Percentiles rank a stretch among this genome's conserved stretches.
Conservation (phyloP, 2,113 vertebrate species). For the Tachysurus vachellii region DNA sequence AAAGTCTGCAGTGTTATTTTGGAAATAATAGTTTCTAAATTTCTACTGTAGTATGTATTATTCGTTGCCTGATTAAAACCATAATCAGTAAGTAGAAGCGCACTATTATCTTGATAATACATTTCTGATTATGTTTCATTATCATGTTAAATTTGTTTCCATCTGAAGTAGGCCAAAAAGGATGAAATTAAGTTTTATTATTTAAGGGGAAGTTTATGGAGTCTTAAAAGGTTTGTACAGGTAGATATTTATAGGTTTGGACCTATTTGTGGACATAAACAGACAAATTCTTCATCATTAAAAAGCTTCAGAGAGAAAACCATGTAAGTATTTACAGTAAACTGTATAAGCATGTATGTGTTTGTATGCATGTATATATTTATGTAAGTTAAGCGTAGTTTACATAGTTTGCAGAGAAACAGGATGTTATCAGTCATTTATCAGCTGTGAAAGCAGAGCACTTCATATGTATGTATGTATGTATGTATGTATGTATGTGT, state of each 20-base stretch:
- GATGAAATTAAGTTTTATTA: neutral
- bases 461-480: too few species aligned
- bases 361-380: neutral
- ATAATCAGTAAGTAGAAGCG: constrained; percentile 8
- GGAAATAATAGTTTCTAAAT: constrained; percentile 10
- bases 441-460: too few species aligned
- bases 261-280: neutral
- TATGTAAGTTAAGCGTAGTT: too few species aligned
- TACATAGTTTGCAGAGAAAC: too few species aligned
- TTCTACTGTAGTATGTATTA: neutral
- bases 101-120: constrained; percentile 17
- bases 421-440: too few species aligned
- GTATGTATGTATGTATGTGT: too few species aligned
- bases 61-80: constrained; percentile 23
- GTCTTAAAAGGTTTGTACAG: neutral
- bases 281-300: neutral
- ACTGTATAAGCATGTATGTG: too few species aligned
- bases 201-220: neutral
- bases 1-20: neutral
- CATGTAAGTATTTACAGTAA: neutral
- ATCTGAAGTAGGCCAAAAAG: neutral
- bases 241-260: neutral
- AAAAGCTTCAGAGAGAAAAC: neutral
- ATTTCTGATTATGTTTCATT: constrained; percentile 18
- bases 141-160: constrained; percentile 21